Conservation (phyloP, 2,888 invertebrate genomes). For the Eustalomyia histrio region DNA sequence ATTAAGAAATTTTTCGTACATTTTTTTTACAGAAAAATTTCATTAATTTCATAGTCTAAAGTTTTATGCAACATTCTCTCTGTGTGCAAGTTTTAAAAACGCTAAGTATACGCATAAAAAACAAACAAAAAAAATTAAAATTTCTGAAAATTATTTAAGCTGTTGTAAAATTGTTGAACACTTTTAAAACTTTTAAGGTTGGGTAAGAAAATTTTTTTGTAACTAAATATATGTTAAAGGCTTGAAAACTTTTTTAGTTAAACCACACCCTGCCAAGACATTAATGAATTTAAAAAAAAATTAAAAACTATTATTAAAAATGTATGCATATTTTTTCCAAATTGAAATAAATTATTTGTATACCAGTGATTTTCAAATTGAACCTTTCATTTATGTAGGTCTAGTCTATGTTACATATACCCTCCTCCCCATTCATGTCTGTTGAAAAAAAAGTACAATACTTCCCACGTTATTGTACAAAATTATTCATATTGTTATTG, state of each 20-base stretch:
- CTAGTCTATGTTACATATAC: no score
- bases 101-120: no score
- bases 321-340: not conserved
- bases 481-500: conserved; percentile 7
- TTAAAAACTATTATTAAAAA: not conserved
- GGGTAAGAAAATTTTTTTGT: not conserved
- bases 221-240: not conserved
- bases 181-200: conserved; percentile 2
- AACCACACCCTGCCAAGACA: not conserved
- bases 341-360: not conserved
- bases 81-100: no score
- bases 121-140: not conserved
- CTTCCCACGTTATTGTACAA: conserved; percentile 2
- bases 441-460: not conserved
- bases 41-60: no score
- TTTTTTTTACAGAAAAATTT: no score
- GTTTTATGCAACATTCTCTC: no score
- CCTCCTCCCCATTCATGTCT: not conserved
- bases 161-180: not conserved
- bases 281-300: not conserved
- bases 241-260: not conserved
- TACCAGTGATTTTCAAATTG: not conserved
- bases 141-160: not conserved
- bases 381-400: not conserved
- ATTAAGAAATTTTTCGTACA: no score